phyloP scores from a whole-genome alignment of 2,888 invertebrate genomes.

The Microplitis deprimator region DNA sequence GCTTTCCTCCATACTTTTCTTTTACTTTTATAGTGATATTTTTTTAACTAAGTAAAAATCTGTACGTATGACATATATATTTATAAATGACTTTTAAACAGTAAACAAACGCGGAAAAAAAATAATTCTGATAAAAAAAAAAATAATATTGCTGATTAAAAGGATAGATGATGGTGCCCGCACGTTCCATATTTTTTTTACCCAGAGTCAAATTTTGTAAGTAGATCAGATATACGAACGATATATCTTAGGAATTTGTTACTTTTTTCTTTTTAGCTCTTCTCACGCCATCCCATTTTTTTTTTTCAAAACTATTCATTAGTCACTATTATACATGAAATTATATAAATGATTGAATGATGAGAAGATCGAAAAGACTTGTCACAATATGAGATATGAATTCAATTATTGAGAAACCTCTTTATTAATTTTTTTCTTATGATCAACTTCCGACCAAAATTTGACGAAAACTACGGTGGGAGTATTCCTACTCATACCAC shows the following conservation, averaged over 20 bases:
- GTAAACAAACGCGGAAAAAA: background rate
- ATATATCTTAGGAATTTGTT: conserved; percentile 58
- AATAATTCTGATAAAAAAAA: conserved; percentile 12
- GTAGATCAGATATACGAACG: conserved; percentile 53
- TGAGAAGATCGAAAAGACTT: too few relatives aligned
- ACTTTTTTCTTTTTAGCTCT: conserved; percentile 28
- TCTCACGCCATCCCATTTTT: background rate
- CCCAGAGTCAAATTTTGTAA: conserved; percentile 49
- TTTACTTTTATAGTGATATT: too few relatives aligned
- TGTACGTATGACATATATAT: background rate
- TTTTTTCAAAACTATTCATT: background rate
- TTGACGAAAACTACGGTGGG: too few relatives aligned
- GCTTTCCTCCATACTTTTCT: too few relatives aligned
- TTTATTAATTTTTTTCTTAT: too few relatives aligned
- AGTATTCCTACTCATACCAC: background rate
- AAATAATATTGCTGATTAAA: conserved; percentile 38
- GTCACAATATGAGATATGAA: too few relatives aligned
- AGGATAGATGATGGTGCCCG: conserved; percentile 33
- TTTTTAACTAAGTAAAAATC: too few relatives aligned
- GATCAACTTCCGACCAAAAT: too few relatives aligned
- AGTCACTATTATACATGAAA: background rate
- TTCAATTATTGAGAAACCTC: too few relatives aligned
- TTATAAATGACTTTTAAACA: background rate
- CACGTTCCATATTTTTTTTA: conserved; percentile 58
- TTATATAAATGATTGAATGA: too few relatives aligned